Conservation (phyloP, 2,113 vertebrate genomes). For the Pachyramphus minor region DNA sequence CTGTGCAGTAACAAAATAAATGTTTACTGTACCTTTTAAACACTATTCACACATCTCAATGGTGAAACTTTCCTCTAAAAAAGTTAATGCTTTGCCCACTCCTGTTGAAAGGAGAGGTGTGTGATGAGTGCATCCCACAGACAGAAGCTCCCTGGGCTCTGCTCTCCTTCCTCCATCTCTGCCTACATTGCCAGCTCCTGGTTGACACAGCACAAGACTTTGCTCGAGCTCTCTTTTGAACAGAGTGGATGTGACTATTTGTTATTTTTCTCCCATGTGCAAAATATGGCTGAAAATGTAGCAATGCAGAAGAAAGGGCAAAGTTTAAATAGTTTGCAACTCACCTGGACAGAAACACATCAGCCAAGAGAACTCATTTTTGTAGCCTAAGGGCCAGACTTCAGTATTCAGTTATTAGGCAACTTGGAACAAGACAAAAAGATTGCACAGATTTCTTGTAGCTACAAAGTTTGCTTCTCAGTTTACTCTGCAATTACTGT, state of each 20-base stretch:
- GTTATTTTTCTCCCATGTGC: neutral
- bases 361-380: neutral
- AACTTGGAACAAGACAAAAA: neutral
- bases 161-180: neutral
- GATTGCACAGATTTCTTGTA: neutral
- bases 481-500: neutral
- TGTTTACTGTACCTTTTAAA: neutral
- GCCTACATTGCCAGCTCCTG: neutral
- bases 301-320: neutral
- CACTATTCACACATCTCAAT: neutral
- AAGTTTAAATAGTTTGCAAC: neutral
- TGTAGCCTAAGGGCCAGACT: neutral
- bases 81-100: neutral
- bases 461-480: neutral
- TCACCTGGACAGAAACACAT: neutral
- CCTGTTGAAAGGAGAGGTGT: neutral
- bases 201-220: neutral
- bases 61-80: neutral
- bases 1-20: neutral
- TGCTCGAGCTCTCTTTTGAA: neutral
- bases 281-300: neutral
- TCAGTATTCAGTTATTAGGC: neutral
- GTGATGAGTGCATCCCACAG: neutral
- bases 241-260: neutral
- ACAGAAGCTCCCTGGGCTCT: neutral